Conservation (phyloP, 2,113 vertebrate genomes). For the Syngnathoides biaculeatus region DNA sequence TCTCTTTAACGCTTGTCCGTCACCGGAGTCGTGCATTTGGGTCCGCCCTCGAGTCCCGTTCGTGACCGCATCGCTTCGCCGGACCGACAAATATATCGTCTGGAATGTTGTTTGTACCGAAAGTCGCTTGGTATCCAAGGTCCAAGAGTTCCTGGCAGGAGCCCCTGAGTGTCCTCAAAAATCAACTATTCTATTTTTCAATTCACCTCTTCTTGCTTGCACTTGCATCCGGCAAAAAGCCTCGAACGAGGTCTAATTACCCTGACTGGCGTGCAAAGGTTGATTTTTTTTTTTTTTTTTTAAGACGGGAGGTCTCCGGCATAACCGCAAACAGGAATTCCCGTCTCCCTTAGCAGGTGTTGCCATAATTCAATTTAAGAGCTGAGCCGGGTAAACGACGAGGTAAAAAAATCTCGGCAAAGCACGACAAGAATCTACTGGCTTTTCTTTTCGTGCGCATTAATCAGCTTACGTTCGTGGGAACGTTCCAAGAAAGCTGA, state of each 20-base stretch:
- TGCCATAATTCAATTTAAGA: conserved; percentile 3
- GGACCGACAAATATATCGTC: no score
- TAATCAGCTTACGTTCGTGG: conserved; percentile 5
- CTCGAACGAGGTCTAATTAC: conserved; percentile 40
- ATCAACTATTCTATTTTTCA: conserved; percentile 35
- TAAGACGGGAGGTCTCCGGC: conserved; percentile 21
- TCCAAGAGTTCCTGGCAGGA: no score
- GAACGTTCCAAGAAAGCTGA: conserved; percentile 9
- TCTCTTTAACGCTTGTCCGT: no score
- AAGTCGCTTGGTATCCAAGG: no score
- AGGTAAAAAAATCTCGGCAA: background rate
- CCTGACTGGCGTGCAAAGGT: conserved; percentile 31
- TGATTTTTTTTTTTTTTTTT: no score
- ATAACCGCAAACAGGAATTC: conserved; percentile 23
- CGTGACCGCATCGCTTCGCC: no score
- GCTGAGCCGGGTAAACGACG: background rate
- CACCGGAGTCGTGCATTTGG: no score
- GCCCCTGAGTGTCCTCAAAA: background rate
- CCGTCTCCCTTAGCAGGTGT: conserved; percentile 1
- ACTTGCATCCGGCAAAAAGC: conserved; percentile 35
- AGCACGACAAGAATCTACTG: background rate
- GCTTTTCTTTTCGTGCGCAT: background rate
- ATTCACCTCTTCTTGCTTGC: conserved; percentile 22
- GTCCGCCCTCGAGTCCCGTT: no score
- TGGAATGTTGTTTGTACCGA: no score